phyloP scores from a whole-genome alignment of 2,888 invertebrate species.

The Chloroclystis v-ata region DNA sequence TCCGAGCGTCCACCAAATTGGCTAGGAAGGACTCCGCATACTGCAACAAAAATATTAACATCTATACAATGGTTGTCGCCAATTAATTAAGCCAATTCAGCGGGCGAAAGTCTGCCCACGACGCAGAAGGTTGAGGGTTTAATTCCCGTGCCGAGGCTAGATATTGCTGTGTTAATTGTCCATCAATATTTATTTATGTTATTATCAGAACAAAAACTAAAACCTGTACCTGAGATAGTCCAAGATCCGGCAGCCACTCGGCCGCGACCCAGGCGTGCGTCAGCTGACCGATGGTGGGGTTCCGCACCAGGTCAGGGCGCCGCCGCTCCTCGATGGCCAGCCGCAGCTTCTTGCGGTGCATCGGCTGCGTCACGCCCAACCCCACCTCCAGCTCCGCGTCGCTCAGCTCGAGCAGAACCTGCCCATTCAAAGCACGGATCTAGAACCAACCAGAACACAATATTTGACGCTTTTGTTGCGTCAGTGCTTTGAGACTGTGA shows the following conservation, averaged over 20 bases:
- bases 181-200: too few species aligned
- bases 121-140: too few species aligned
- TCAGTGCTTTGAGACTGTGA: constrained; percentile 39
- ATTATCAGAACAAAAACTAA: too few species aligned
- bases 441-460: constrained; percentile 81
- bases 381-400: constrained; percentile 95
- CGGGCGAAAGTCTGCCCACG: too few species aligned
- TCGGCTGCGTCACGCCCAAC: constrained; percentile 92
- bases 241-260: constrained; percentile 95
- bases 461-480: constrained; percentile 76
- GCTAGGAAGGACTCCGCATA: constrained; percentile 93
- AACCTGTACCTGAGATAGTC: constrained; percentile 86
- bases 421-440: constrained; percentile 82
- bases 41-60: constrained; percentile 75
- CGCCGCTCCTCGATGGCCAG: constrained; percentile 95
- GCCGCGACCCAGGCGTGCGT: constrained; percentile 96
- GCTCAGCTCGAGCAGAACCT: constrained; percentile 93
- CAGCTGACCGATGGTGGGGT: constrained; percentile 91
- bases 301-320: constrained; percentile 90
- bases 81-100: too few species aligned
- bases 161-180: too few species aligned
- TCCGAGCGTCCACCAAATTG: constrained; percentile 94
- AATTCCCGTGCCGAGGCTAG: too few species aligned
- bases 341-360: constrained; percentile 94
- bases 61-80: too few species aligned